Base-by-base conservation (phyloP, 2,113 vertebrate species). In the Sinocyclocheilus grahami region DNA sequence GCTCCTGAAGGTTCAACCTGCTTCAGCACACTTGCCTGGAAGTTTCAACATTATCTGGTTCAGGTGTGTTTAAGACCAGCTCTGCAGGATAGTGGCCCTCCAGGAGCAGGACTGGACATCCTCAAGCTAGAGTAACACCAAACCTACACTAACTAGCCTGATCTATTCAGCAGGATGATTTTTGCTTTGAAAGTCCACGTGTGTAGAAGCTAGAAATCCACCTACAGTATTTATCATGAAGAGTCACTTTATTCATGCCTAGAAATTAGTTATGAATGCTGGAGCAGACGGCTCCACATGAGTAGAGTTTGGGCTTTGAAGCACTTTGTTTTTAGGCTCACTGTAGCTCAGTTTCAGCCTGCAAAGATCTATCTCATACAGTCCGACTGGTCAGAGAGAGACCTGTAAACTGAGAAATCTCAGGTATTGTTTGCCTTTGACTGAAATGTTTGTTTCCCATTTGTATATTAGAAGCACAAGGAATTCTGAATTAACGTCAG, bases 381-480 rank as follows among this genome's bases (percentile, higher is more conserved):
- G 55, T 62, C 22, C 39, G 30, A 42, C 27, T 1, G 0, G 7
- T 27, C 7, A 58, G 48, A 78, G 27, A 11, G 27, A 60, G 18
- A 13, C 20, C 20, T 10, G 2, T 5, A 53, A 77, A 24, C 11
- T 71, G 46, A 82, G 46, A 85, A 76, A 33, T 51, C 71, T 85
- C n/a, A 82, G 83, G 27, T 58, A 48, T 33, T 79, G 22, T 33
- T 51, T 18, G 27, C 24, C 14, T 46, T n/a, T 20, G 62, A 18
- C n/a, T 55, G 46, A 51, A 71, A 78, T 60, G 33, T 51, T 58
- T 83, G 8, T 27, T 74, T 77, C 82, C 63, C 27, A 27, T 37
- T 71, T 24, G 33, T 84, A 33, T 13, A 1, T 37, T 27, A 37
- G 27, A 30, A 33, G 63, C 33, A 9, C 53, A 7, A 86, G 72